Evolutionary conservation across 2,888 invertebrate species (phyloP).

Genomic region (Beris chalybata): DNA sequence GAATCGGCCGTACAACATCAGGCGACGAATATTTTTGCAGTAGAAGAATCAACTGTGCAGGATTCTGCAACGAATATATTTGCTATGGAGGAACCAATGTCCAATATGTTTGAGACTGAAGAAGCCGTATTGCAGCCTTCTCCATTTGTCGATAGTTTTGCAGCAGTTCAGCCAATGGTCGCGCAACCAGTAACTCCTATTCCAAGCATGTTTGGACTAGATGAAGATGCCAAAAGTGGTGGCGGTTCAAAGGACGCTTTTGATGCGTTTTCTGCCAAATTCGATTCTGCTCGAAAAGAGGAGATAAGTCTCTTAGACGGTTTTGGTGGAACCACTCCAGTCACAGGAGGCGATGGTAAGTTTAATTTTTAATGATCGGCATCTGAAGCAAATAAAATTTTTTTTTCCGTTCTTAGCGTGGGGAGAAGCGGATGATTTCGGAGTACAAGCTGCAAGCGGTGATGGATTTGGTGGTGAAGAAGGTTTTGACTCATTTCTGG

Average conservation of each 20-base stretch:
- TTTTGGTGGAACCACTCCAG: slow-evolving; percentile 49
- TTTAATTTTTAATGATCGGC: slow-evolving; percentile 10
- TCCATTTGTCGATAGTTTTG: slow-evolving; percentile 40
- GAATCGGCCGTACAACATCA: slow-evolving; percentile 34
- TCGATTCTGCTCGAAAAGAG: slow-evolving; percentile 65
- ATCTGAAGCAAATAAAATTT: background rate
- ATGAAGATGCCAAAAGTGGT: slow-evolving; percentile 9
- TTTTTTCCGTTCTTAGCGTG: slow-evolving; percentile 46
- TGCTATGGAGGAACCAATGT: slow-evolving; percentile 34
- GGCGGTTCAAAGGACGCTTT: slow-evolving; percentile 64
- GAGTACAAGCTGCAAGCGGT: slow-evolving; percentile 39
- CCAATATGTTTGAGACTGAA: background rate
- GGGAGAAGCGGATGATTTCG: slow-evolving; percentile 53
- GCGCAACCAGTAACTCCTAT: slow-evolving; percentile 33
- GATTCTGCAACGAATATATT: slow-evolving; percentile 47
- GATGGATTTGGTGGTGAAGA: slow-evolving; percentile 71
- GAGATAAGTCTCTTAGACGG: slow-evolving; percentile 53
- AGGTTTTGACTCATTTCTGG: slow-evolving; percentile 78
- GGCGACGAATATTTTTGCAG: slow-evolving; percentile 41
- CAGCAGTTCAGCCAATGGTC: slow-evolving; percentile 40
- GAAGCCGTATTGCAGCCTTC: slow-evolving; percentile 36
- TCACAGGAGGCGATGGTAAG: slow-evolving; percentile 50
- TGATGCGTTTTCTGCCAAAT: slow-evolving; percentile 88
- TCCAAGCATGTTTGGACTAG: slow-evolving; percentile 47
- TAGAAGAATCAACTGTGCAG: slow-evolving; percentile 40